These are phyloP conservation scores for Papilio glaucus DNA, from an alignment of 1,140 invertebrate genomes.

Conservation along the genomic window DNA sequence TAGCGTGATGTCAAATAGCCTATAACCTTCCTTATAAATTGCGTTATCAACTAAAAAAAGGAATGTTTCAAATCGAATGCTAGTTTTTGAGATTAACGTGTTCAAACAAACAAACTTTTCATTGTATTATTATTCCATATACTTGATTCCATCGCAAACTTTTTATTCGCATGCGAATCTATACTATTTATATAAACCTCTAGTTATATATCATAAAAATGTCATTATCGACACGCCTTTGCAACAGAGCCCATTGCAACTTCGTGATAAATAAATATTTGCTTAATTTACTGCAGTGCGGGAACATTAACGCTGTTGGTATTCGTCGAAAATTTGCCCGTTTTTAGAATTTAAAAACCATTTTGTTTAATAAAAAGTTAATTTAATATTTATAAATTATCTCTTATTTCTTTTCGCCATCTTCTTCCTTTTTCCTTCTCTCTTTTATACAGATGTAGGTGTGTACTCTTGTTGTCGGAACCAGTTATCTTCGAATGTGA, in stretches of 20 bases:
- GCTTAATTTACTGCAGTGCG: not conserved
- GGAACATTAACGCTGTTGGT: not conserved
- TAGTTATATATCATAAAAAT: not conserved
- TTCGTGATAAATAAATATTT: constrained; percentile 7
- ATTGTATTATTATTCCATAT: too few relatives aligned
- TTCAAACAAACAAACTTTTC: too few relatives aligned
- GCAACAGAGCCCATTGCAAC: not conserved
- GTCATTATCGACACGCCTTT: not conserved
- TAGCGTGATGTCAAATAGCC: too few relatives aligned
- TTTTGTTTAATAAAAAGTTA: not conserved
- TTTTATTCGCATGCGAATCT: not conserved
- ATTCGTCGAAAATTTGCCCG: not conserved
- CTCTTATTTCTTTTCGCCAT: too few relatives aligned
- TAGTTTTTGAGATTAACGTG: too few relatives aligned
- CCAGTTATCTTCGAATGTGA: too few relatives aligned
- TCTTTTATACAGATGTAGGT: too few relatives aligned
- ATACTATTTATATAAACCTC: not conserved
- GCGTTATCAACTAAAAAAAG: too few relatives aligned
- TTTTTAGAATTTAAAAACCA: not conserved
- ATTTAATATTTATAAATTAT: not conserved
- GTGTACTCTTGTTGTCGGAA: too few relatives aligned
- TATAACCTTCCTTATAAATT: too few relatives aligned
- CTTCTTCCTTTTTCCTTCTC: too few relatives aligned
- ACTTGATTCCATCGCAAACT: not conserved
- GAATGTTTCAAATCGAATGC: too few relatives aligned